Percentiles rank a stretch among this genome's conserved stretches.
phyloP scores from a whole-genome alignment of 2,797 vertebrate genomes.

The Phrynocephalus forsythii region DNA sequence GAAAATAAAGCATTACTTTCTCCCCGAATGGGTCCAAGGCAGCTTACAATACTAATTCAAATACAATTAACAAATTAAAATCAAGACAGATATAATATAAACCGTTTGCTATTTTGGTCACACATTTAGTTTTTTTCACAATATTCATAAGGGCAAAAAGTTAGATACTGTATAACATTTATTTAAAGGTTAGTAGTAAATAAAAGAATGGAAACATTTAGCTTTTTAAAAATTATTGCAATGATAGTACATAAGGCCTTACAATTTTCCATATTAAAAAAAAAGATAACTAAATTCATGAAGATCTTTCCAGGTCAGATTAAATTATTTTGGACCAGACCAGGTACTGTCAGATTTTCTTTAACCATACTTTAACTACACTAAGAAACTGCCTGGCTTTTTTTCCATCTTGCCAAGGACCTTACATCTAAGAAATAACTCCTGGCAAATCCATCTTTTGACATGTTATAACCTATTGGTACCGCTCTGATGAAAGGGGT shows the following conservation, averaged over 20 bases:
- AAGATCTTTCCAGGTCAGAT: neutral
- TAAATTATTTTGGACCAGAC: conserved; percentile 2
- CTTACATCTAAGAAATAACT: too few species aligned
- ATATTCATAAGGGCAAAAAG: conserved; percentile 27
- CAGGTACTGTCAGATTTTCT: neutral
- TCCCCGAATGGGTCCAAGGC: neutral
- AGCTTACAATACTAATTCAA: neutral
- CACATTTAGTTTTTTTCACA: neutral
- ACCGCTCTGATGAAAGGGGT: too few species aligned
- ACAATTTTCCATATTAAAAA: conserved; percentile 20
- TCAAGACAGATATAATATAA: neutral
- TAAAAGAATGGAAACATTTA: conserved; percentile 7
- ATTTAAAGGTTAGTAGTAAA: conserved; percentile 40
- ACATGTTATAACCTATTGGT: too few species aligned
- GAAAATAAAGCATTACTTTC: neutral
- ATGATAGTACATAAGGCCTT: neutral
- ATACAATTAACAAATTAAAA: neutral
- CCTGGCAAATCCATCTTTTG: too few species aligned
- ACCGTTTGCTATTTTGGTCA: neutral
- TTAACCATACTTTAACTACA: neutral
- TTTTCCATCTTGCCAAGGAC: too few species aligned
- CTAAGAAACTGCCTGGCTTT: too few species aligned
- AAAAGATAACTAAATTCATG: neutral
- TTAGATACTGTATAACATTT: conserved; percentile 31
- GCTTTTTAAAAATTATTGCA: conserved; percentile 28